Percentiles rank a stretch among this genome's conserved stretches.
phyloP scores from a whole-genome alignment of 2,888 invertebrate species.

The Entomobrya proxima region DNA sequence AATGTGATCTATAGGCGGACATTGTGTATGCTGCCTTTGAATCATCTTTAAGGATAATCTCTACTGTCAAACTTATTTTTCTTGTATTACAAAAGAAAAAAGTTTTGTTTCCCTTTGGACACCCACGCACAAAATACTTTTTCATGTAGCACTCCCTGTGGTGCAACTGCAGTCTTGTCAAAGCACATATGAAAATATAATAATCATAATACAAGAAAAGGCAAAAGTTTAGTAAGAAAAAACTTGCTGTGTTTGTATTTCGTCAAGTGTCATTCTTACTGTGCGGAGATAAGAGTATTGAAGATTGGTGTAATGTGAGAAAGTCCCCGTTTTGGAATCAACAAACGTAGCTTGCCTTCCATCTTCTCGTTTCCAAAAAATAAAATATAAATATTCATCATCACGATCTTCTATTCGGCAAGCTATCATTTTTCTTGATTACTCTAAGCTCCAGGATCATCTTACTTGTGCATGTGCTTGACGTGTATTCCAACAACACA shows the following conservation, averaged over 20 bases:
- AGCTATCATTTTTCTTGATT: background rate
- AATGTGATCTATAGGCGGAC: background rate
- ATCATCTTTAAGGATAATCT: background rate
- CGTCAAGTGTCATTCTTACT: background rate
- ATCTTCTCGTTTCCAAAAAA: background rate
- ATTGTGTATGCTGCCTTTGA: background rate
- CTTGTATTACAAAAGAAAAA: background rate
- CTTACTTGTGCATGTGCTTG: background rate
- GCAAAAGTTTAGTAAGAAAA: background rate
- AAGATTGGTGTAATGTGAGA: too few species aligned
- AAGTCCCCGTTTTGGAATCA: background rate
- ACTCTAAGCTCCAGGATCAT: background rate
- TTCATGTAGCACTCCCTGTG: background rate
- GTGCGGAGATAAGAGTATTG: too few species aligned
- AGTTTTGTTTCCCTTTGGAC: background rate
- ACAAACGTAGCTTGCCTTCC: too few species aligned
- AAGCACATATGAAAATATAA: background rate
- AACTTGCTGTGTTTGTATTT: background rate
- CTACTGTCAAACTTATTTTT: background rate
- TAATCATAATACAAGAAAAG: background rate
- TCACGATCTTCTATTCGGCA: conserved; percentile 6
- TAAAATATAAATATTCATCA: conserved; percentile 32
- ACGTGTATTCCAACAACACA: too few species aligned
- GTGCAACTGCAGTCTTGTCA: background rate
- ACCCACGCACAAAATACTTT: background rate